phyloP scores from a whole-genome alignment of 2,888 invertebrate species.

The Hemithea aestivaria region DNA sequence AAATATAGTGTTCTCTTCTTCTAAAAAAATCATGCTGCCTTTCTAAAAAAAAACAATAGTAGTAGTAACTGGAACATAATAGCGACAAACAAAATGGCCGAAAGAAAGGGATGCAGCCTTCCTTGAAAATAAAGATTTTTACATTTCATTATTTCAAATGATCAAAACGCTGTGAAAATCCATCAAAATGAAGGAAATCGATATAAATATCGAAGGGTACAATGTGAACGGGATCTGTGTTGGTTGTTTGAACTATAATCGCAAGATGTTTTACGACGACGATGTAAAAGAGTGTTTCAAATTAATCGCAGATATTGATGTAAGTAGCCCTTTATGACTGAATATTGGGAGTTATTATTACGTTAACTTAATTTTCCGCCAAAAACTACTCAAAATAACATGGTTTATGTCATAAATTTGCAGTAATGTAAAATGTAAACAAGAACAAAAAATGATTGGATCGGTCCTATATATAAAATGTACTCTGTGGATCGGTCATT shows the following conservation, averaged over 20 bases:
- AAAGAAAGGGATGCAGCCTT: slow-evolving; percentile 68
- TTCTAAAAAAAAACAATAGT: too few relatives aligned
- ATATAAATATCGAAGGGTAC: slow-evolving; percentile 72
- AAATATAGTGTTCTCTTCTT: too few relatives aligned
- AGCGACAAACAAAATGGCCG: slow-evolving; percentile 61
- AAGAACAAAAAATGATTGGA: slow-evolving; percentile 64
- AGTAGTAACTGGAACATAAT: too few relatives aligned
- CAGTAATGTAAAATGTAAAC: slow-evolving; percentile 38
- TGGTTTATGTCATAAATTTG: slow-evolving; percentile 32
- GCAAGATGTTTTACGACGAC: slow-evolving; percentile 58
- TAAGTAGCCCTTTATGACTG: slow-evolving; percentile 36
- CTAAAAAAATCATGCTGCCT: too few relatives aligned
- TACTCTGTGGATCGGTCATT: slow-evolving; percentile 60
- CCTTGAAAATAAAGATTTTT: slow-evolving; percentile 47
- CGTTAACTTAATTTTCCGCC: neutral
- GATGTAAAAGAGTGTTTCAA: slow-evolving; percentile 55
- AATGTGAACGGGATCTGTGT: slow-evolving; percentile 74
- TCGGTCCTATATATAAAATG: too few relatives aligned
- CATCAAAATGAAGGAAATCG: slow-evolving; percentile 61
- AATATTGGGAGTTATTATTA: neutral
- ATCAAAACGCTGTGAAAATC: slow-evolving; percentile 12
- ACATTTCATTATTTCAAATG: too few relatives aligned
- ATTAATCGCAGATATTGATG: slow-evolving; percentile 61
- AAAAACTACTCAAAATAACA: neutral
- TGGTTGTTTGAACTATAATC: slow-evolving; percentile 65